Base-by-base conservation (phyloP, 2,888 invertebrate genomes). In the Saturnia pavonia region DNA sequence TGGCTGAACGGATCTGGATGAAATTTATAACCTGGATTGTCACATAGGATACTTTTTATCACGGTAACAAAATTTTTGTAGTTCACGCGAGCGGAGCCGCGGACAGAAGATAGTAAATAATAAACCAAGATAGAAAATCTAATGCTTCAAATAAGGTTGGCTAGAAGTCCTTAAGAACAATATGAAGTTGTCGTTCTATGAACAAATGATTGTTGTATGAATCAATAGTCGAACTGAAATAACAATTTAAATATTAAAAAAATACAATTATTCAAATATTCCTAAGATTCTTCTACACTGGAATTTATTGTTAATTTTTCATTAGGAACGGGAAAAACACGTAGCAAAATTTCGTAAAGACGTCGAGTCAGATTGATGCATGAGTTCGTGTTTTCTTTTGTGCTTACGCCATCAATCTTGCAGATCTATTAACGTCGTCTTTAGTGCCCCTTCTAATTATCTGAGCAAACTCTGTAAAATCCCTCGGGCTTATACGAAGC, bases 361-460 rank as follows among this genome's bases (percentile, higher is more conserved):
- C 71, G 68, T 85, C 70, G 80, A 85, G 87, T 89, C 88, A 87
- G 87, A 88, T 89, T 89, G 89, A 89, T 89, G 89, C 86, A 89
- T 88, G 88, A 87, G 88, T 80, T 83, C 82, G 85, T 85, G 88
- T 88, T 88, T 89, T 89, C 89, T 88, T 89, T 88, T 88, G 87
- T 88, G 80, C 77, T 76, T 77, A 69, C 78, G 78, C 82, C 89
- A 89, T 89, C 89, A 89, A 89, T 89, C 89, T 89, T 85, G 77
- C 80, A 84, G 87, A 88, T 89, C 88, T 89, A 89, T 89, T 89
- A 89, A 87, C 89, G 89, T 87, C 89, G 86, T 88, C 86, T 87
- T 88, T 88, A 88, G 83, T 84, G 85, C 80, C 81, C 78, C 80
- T 84, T 83, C 89, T 89, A 89, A 89, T 89, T 89, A 89, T 88